Base-by-base conservation (phyloP, 2,113 vertebrate genomes). In the Salvelinus alpinus region DNA sequence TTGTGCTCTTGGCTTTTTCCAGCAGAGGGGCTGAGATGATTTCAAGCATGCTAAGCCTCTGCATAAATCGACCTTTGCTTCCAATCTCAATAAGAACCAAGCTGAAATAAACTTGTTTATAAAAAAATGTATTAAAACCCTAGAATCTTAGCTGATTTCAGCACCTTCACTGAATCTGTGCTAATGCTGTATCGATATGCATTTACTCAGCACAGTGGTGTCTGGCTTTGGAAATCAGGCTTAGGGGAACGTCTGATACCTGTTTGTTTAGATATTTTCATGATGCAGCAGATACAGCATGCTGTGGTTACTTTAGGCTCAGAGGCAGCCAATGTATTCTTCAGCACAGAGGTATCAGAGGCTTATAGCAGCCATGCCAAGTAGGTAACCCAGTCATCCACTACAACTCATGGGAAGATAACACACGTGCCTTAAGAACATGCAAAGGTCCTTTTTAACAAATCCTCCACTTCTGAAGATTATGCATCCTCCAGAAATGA, bases 11-110 rank as follows among this genome's bases (percentile, higher is more conserved):
- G 91, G 88, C 85, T 90, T 89, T 92, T 92, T 91, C 85, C 85
- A 90, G 90, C 84, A 82, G 82, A 85, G 84, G 78, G 85, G 89
- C 89, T 90, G 86, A 89, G 88, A 91, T 87, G 88, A 91, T 88
- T 86, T 91, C 89, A 91, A 88, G 88, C 87, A 88, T 90, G 89
- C 90, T 88, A 87, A 90, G 83, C 80, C 84, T 88, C 88, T 88
- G 88, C 89, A 88, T 82, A 84, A 89, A 91, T 91, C 60, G 71
- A 76, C 73, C 84, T 87, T 87, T 78, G 80, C 88, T 86, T 88
- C 70, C 75, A 83, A 78, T 86, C 70, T 86, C 80, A 85, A 87
- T 86, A 73, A 80, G 80, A 89, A 87, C 83, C 83, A 77, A 75
- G 78, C 87, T 78, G 75, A 83, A 82, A 83, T 84, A 22, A 75